Evolutionary conservation across 2,113 vertebrate genomes (phyloP).

Genomic region (Gadus chalcogrammus): DNA sequence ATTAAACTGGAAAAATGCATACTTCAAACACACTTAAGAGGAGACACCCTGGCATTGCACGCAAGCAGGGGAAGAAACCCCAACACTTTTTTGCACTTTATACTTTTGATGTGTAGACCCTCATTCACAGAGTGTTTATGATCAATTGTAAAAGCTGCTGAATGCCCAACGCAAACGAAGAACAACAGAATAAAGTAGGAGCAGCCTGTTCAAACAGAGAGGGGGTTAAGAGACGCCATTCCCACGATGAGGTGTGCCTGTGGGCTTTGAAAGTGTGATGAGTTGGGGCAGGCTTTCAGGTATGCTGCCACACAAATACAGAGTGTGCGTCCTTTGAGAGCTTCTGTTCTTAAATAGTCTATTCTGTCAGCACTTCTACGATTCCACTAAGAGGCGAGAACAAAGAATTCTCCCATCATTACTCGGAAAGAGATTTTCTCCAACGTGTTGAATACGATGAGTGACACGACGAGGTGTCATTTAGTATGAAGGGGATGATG

Average conservation of each 20-base stretch:
- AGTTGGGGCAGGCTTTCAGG: conserved; percentile 60
- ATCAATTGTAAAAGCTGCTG: conserved; percentile 28
- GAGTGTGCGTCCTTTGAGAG: conserved; percentile 54
- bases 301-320: conserved; percentile 57
- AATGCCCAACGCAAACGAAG: conserved; percentile 28
- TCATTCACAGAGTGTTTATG: conserved; percentile 32
- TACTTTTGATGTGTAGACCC: conserved; percentile 42
- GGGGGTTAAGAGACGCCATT: conserved; percentile 64
- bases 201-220: conserved; percentile 64
- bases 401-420: conserved; percentile 54
- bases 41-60: not conserved
- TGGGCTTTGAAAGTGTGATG: conserved; percentile 60
- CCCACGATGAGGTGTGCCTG: conserved; percentile 67
- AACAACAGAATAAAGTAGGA: conserved; percentile 54
- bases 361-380: conserved; percentile 66
- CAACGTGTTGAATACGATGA: conserved; percentile 16
- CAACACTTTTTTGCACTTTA: conserved; percentile 4
- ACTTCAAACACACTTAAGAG: conserved; percentile 40
- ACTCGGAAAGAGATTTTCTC: conserved; percentile 55
- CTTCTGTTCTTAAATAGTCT: conserved; percentile 57
- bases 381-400: conserved; percentile 57
- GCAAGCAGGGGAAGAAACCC: not conserved
- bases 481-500: conserved; percentile 17
- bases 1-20: conserved; percentile 26
- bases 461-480: conserved; percentile 46